phyloP scores from a whole-genome alignment of 2,888 invertebrate species.

The Hyppa rectilinea region DNA sequence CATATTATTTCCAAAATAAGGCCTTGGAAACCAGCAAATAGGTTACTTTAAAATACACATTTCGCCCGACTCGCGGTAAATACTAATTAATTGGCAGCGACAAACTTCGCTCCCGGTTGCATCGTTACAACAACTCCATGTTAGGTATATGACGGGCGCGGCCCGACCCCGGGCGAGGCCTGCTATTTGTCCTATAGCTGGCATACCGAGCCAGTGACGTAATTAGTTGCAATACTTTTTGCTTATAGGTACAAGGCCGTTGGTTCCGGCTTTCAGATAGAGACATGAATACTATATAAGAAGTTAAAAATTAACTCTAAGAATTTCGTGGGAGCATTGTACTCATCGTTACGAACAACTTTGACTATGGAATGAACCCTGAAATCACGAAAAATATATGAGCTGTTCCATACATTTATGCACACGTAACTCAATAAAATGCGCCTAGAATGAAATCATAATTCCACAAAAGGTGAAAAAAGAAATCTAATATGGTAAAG shows the following conservation, averaged over 20 bases:
- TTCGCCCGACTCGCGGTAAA: slow-evolving; percentile 64
- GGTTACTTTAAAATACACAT: slow-evolving; percentile 56
- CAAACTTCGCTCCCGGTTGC: slow-evolving; percentile 70
- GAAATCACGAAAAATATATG: too few relatives aligned
- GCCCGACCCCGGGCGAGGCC: slow-evolving; percentile 57
- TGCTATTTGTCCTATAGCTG: slow-evolving; percentile 51
- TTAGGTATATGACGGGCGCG: slow-evolving; percentile 62
- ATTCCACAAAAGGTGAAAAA: too few relatives aligned
- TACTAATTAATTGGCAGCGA: slow-evolving; percentile 73
- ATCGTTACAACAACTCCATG: slow-evolving; percentile 65
- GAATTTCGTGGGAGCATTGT: too few relatives aligned
- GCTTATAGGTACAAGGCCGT: neutral
- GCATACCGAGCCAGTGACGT: slow-evolving; percentile 29
- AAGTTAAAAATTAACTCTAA: too few relatives aligned
- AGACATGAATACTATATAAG: too few relatives aligned
- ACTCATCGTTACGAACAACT: too few relatives aligned
- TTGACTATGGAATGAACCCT: too few relatives aligned
- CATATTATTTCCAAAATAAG: slow-evolving; percentile 9
- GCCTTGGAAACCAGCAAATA: slow-evolving; percentile 21
- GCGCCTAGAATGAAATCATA: too few relatives aligned
- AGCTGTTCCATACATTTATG: too few relatives aligned
- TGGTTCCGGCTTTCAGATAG: too few relatives aligned
- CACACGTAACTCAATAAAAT: too few relatives aligned
- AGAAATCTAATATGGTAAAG: too few relatives aligned
- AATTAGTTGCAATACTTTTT: slow-evolving; percentile 21